A percentile compares a stretch with the other conserved stretches of the same genome.
Evolutionary conservation across 2,113 vertebrate genomes (phyloP).

Genomic region (Bufo bufo): DNA sequence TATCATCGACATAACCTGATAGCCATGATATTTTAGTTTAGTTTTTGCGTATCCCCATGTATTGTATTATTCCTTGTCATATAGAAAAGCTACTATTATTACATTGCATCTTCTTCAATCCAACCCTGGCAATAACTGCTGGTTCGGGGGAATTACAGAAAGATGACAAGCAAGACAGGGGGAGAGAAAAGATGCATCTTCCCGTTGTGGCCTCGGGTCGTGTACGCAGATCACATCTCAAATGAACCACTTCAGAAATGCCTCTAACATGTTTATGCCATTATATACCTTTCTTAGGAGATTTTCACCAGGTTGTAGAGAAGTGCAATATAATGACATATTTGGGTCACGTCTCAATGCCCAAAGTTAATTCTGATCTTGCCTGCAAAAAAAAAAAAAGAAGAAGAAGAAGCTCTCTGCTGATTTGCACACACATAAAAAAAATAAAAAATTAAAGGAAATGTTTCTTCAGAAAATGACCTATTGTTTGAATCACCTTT

Average conservation of each 20-base stretch:
- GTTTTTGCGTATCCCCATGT: neutral
- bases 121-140: slow-evolving; percentile 23
- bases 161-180: slow-evolving; percentile 45
- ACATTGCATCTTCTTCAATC: slow-evolving; percentile 15
- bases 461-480: no score
- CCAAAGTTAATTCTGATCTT: slow-evolving; percentile 42
- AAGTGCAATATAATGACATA: slow-evolving; percentile 51
- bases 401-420: neutral
- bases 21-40: neutral
- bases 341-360: slow-evolving; percentile 53
- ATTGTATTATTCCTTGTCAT: slow-evolving; percentile 23
- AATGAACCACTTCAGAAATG: slow-evolving; percentile 57
- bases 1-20: neutral
- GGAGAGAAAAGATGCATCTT: slow-evolving; percentile 36
- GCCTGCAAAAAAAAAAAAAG: neutral
- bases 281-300: slow-evolving; percentile 57
- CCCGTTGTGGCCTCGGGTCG: slow-evolving; percentile 24
- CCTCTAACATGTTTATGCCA: slow-evolving; percentile 55
- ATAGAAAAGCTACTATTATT: neutral
- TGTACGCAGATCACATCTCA: slow-evolving; percentile 55
- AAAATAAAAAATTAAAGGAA: no score
- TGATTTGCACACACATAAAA: neutral
- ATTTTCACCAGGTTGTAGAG: slow-evolving; percentile 54
- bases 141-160: slow-evolving; percentile 51
- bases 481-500: no score